Evolutionary conservation across 2,113 vertebrate genomes (phyloP).

Genomic region (Lamprologus callipterus): DNA sequence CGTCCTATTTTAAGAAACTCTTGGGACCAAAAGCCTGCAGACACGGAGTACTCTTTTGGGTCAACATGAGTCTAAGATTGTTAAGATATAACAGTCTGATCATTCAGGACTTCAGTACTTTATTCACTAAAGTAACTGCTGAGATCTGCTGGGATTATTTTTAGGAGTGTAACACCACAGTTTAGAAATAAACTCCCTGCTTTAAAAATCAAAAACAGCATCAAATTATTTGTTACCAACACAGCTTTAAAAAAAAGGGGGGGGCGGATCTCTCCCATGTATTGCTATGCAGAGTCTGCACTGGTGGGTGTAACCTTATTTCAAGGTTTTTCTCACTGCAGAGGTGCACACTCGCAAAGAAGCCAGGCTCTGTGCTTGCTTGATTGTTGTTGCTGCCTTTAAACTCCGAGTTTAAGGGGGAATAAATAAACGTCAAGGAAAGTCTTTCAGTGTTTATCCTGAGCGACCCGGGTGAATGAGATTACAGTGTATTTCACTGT

Average conservation of each 20-base stretch:
- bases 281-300: background rate
- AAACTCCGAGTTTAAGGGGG: background rate
- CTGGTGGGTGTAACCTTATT: constrained; percentile 1
- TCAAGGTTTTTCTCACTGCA: background rate
- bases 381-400: background rate
- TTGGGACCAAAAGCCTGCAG: background rate
- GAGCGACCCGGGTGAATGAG: background rate
- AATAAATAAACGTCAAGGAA: constrained; percentile 10
- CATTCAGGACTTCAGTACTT: background rate
- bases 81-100: accelerated
- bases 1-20: background rate
- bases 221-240: background rate
- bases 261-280: background rate
- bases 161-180: accelerated
- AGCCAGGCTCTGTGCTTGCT: background rate
- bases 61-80: background rate
- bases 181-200: background rate
- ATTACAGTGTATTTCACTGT: constrained; percentile 1
- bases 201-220: background rate
- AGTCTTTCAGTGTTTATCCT: constrained; percentile 20
- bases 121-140: background rate
- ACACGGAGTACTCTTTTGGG: accelerated
- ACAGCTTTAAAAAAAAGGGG: background rate
- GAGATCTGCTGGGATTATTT: background rate
- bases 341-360: background rate